These are phyloP conservation scores for Bombus ignitus DNA, from an alignment of 1,140 invertebrate genomes.

Conservation along the genomic window DNA sequence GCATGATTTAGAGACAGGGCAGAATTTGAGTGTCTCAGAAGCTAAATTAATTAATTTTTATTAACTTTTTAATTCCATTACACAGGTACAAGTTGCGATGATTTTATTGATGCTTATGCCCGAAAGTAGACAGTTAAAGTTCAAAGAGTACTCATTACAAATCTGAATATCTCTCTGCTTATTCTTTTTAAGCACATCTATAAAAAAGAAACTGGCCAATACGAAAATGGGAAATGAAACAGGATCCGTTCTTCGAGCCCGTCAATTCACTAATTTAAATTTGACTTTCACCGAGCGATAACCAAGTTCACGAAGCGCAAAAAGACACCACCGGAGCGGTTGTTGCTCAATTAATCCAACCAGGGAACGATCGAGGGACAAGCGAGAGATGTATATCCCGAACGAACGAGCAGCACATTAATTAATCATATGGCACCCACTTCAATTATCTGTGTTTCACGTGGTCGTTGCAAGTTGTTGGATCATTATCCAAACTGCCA, in stretches of 20 bases:
- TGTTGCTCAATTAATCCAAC: not conserved
- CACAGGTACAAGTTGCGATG: too few species aligned
- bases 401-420: not conserved
- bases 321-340: not conserved
- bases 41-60: too few species aligned
- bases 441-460: constrained; percentile 1
- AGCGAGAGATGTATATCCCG: not conserved
- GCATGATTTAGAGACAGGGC: not conserved
- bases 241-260: too few species aligned
- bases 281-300: not conserved
- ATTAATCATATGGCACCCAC: not conserved
- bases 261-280: not conserved
- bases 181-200: too few species aligned
- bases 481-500: constrained; percentile 33
- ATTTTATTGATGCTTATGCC: too few species aligned
- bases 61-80: too few species aligned
- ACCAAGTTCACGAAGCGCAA: not conserved
- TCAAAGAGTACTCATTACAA: too few species aligned
- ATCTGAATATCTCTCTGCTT: too few species aligned
- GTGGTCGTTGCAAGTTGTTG: not conserved
- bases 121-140: too few species aligned
- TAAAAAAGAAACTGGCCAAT: not conserved
- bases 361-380: not conserved
- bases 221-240: not conserved
- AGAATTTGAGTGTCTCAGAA: too few species aligned